These are phyloP conservation scores for Pachycephala philippinensis DNA, from an alignment of 2,113 vertebrate species.

Conservation along the genomic window DNA sequence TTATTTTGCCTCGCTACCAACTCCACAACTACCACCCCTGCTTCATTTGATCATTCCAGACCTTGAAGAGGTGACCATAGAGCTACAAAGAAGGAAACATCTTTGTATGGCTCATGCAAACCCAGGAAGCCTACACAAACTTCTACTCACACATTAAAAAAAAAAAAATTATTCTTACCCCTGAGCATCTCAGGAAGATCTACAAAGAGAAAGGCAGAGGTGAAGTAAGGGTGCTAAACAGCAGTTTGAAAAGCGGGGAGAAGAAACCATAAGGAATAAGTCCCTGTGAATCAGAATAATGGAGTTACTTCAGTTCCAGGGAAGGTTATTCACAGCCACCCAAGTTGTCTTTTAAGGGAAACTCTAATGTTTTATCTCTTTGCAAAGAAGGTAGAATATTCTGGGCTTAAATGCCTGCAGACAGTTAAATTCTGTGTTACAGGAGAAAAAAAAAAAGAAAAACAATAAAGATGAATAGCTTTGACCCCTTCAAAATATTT, in stretches of 20 bases:
- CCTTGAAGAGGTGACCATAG: background rate
- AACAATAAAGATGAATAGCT: background rate
- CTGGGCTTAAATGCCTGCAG: background rate
- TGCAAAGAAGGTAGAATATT: background rate
- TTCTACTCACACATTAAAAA: background rate
- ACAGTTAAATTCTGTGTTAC: background rate
- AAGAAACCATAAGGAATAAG: background rate
- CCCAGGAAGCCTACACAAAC: background rate
- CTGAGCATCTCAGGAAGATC: background rate
- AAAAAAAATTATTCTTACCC: background rate
- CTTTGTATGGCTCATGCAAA: background rate
- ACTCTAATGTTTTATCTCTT: background rate
- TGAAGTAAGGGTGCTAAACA: background rate
- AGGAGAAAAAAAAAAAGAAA: background rate
- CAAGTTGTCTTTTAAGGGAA: background rate
- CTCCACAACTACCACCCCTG: background rate
- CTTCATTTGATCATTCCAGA: background rate
- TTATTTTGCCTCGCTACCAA: background rate
- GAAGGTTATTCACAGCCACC: background rate
- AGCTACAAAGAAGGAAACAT: background rate
- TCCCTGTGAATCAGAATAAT: background rate
- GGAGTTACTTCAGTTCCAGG: background rate
- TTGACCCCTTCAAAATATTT: constrained; percentile 38
- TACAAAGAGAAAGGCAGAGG: background rate
- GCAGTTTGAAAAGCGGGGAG: background rate